Conservation (phyloP, 2,888 invertebrate genomes). For the Lasius fuliginosus region DNA sequence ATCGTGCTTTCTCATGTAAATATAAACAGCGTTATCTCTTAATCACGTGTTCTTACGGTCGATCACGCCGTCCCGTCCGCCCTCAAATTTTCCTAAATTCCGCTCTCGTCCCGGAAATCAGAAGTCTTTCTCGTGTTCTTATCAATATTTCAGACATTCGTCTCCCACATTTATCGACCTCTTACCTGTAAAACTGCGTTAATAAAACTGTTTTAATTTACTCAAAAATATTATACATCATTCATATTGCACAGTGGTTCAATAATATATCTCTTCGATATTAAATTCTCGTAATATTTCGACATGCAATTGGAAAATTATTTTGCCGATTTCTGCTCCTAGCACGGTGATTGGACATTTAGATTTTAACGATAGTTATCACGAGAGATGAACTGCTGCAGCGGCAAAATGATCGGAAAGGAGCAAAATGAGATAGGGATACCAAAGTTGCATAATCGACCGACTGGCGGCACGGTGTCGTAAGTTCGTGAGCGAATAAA, state of each 20-base stretch:
- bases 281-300: conserved; percentile 28
- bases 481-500: conserved; percentile 79
- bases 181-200: not conserved
- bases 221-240: conserved; percentile 5
- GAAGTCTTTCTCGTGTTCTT: too few relatives aligned
- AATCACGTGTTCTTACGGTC: too few relatives aligned
- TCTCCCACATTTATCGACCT: too few relatives aligned
- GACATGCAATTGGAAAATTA: conserved; percentile 12
- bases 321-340: not conserved
- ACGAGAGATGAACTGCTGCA: conserved; percentile 19
- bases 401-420: conserved; percentile 48
- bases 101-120: too few relatives aligned
- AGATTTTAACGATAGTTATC: conserved; percentile 39
- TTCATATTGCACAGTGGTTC: not conserved
- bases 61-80: too few relatives aligned
- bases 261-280: not conserved
- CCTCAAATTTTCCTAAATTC: too few relatives aligned
- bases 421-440: conserved; percentile 56
- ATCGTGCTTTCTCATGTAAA: too few relatives aligned
- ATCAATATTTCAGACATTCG: too few relatives aligned
- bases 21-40: too few relatives aligned
- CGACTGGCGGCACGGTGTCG: conserved; percentile 74
- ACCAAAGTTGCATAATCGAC: conserved; percentile 78
- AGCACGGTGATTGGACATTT: conserved; percentile 27
- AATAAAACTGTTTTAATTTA: conserved; percentile 29